Percentiles rank a stretch among this genome's conserved stretches.
Evolutionary conservation across 2,888 invertebrate species (phyloP).

Genomic region (Pocota personata): DNA sequence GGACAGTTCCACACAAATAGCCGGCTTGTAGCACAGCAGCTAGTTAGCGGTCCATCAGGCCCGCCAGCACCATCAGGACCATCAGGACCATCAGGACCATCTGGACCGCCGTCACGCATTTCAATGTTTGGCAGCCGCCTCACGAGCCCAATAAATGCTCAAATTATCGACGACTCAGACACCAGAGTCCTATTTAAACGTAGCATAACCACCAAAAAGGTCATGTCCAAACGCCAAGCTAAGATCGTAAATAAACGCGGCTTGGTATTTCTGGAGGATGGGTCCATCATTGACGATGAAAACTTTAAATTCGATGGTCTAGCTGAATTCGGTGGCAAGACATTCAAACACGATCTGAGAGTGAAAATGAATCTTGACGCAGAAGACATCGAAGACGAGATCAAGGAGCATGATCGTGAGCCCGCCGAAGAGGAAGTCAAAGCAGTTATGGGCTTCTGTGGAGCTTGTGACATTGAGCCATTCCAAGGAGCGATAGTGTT

Average conservation of each 20-base stretch:
- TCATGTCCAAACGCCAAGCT: neutral
- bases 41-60: conserved; percentile 79
- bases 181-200: conserved; percentile 80
- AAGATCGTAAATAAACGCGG: conserved; percentile 86
- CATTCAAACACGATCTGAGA: conserved; percentile 86
- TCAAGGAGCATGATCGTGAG: conserved; percentile 88
- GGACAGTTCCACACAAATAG: conserved; percentile 86
- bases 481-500: conserved; percentile 91
- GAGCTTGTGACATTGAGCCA: conserved; percentile 89
- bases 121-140: conserved; percentile 80
- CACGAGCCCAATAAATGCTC: conserved; percentile 86
- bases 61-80: conserved; percentile 1
- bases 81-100: conserved; percentile 26
- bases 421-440: conserved; percentile 93
- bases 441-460: conserved; percentile 91
- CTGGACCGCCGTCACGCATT: conserved; percentile 41
- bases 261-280: conserved; percentile 86
- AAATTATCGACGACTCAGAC: conserved; percentile 85
- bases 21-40: conserved; percentile 85
- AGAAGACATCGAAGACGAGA: conserved; percentile 79
- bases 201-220: conserved; percentile 7
- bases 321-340: conserved; percentile 87
- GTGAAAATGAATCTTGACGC: conserved; percentile 77
- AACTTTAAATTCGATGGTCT: conserved; percentile 84
- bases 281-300: conserved; percentile 85